A percentile compares a stretch with the other conserved stretches of the same genome.
Conservation (phyloP, 2,888 invertebrate species). For the Barypeithes pellucidus region DNA sequence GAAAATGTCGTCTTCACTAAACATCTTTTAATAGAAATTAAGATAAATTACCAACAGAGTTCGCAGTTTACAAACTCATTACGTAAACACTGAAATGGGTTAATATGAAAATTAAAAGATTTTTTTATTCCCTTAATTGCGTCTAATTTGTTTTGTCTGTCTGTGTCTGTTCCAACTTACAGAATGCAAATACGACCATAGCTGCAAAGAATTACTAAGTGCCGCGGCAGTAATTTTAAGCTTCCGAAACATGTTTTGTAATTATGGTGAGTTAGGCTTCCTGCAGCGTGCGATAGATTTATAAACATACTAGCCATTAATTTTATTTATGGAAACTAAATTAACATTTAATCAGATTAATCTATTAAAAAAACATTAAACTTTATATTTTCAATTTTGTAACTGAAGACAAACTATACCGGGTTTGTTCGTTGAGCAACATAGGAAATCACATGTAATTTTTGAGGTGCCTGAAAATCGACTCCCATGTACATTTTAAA, state of each 20-base stretch:
- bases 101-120: conserved; percentile 43
- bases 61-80: conserved; percentile 51
- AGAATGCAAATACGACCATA: conserved; percentile 12
- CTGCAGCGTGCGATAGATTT: background rate
- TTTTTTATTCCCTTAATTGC: conserved; percentile 36
- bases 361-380: too few species aligned
- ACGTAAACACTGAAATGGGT: conserved; percentile 43
- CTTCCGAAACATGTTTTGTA: conserved; percentile 30
- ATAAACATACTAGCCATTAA: background rate
- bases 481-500: too few species aligned
- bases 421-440: too few species aligned
- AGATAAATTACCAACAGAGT: conserved; percentile 50
- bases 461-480: too few species aligned
- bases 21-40: conserved; percentile 52
- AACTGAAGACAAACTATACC: too few species aligned
- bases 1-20: conserved; percentile 51
- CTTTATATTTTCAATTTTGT: too few species aligned
- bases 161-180: conserved; percentile 16
- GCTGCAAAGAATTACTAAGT: conserved; percentile 19
- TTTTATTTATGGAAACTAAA: background rate
- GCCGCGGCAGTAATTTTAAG: conserved; percentile 13
- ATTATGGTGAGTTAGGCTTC: conserved; percentile 16
- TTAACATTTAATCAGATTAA: background rate
- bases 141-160: conserved; percentile 25
- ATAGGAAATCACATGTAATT: too few species aligned